Evolutionary conservation across 2,888 invertebrate genomes (phyloP).

Genomic region (Magallana nippona): DNA sequence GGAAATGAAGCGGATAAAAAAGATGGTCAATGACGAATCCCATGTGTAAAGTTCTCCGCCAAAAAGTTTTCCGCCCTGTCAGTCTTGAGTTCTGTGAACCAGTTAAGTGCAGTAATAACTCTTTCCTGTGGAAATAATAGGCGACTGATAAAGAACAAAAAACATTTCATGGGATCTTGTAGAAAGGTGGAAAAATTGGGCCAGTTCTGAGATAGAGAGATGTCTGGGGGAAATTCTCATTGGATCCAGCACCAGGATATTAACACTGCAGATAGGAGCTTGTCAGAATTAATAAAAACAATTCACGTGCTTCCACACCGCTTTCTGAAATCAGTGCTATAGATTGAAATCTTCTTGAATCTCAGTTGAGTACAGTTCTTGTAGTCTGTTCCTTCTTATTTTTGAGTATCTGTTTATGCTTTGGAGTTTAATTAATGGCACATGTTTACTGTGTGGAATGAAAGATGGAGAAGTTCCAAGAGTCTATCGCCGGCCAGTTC

Average conservation of each 20-base stretch:
- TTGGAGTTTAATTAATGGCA: too few species aligned
- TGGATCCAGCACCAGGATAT: constrained; percentile 4
- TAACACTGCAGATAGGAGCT: not conserved
- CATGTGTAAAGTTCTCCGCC: constrained; percentile 58
- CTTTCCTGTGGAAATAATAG: not conserved
- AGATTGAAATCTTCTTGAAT: not conserved
- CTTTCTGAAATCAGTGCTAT: not conserved
- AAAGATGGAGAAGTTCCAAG: too few species aligned
- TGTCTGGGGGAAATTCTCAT: not conserved
- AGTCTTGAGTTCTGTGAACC: constrained; percentile 11
- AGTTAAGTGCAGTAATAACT: not conserved
- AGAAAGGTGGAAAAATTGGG: not conserved
- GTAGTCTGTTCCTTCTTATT: not conserved
- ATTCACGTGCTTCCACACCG: not conserved
- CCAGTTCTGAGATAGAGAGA: not conserved
- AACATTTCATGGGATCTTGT: not conserved
- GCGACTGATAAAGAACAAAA: not conserved
- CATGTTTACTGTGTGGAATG: too few species aligned
- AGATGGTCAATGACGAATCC: constrained; percentile 70
- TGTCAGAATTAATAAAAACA: not conserved
- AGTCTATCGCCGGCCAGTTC: too few species aligned
- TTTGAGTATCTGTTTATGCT: not conserved
- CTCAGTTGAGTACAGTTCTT: not conserved
- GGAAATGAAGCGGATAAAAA: constrained; percentile 79
- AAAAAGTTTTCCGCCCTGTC: not conserved